A percentile compares a stretch with the other conserved stretches of the same genome.
These are phyloP conservation scores for Drosophila meridionalis DNA, from an alignment of 2,888 invertebrate genomes.

Conservation along the genomic window DNA sequence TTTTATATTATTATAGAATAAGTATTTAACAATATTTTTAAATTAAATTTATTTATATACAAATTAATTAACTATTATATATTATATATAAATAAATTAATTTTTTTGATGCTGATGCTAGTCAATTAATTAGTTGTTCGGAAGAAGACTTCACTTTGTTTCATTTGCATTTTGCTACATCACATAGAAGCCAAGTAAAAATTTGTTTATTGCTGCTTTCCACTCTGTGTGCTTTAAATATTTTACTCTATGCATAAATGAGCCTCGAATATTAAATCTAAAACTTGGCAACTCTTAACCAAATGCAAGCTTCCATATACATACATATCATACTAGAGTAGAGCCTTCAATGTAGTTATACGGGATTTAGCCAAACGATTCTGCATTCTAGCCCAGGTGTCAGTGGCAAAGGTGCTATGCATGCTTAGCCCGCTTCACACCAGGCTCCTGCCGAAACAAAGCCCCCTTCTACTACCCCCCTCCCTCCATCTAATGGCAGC, in stretches of 20 bases:
- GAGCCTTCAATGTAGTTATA: not conserved
- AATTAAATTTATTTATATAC: no score
- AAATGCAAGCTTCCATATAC: not conserved
- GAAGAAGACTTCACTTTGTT: not conserved
- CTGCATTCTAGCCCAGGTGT: not conserved
- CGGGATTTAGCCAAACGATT: not conserved
- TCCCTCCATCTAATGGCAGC: not conserved
- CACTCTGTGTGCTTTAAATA: not conserved
- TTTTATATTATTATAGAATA: no score
- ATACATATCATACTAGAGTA: not conserved
- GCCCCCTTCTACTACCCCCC: not conserved
- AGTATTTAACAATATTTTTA: no score
- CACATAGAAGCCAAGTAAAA: not conserved
- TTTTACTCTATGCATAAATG: not conserved
- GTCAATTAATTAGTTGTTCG: no score
- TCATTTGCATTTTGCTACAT: no score
- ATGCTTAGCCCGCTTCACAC: not conserved
- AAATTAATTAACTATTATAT: no score
- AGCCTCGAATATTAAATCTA: not conserved
- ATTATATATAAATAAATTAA: no score
- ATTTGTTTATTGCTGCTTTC: not conserved
- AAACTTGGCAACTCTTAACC: not conserved
- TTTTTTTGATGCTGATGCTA: no score
- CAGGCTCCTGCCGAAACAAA: constrained; percentile 17
- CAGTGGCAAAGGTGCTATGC: not conserved